Evolutionary conservation across 2,797 vertebrate species (phyloP).

Genomic region (Alauda arvensis): DNA sequence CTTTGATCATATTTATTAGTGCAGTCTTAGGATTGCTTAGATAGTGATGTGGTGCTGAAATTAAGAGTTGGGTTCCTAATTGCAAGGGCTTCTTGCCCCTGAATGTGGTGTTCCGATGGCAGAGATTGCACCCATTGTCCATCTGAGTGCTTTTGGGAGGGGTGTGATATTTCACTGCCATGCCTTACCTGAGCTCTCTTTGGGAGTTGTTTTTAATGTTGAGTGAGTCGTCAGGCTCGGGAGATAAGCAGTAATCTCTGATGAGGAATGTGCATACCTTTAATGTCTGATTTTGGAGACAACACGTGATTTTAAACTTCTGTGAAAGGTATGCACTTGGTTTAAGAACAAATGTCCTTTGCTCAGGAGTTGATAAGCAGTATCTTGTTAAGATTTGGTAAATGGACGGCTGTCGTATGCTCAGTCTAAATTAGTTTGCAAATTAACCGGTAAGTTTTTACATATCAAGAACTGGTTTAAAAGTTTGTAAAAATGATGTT

Average conservation of each 20-base stretch:
- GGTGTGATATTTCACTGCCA: neutral
- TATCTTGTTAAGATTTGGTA: neutral
- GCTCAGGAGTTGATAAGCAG: neutral
- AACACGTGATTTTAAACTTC: neutral
- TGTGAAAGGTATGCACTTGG: neutral
- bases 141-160: neutral
- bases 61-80: neutral
- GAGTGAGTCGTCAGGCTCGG: neutral
- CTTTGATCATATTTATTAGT: neutral
- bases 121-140: neutral
- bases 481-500: neutral
- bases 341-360: neutral
- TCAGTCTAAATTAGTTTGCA: neutral
- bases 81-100: neutral
- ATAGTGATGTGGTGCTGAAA: neutral
- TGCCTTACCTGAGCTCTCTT: neutral
- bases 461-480: neutral
- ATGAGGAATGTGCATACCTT: neutral
- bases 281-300: neutral
- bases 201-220: neutral
- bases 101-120: neutral
- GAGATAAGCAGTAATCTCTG: conserved; percentile 16
- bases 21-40: neutral
- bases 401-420: neutral
- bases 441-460: neutral